Evolutionary conservation across 2,113 vertebrate species (phyloP).

Genomic region (Rhombomys opimus): DNA sequence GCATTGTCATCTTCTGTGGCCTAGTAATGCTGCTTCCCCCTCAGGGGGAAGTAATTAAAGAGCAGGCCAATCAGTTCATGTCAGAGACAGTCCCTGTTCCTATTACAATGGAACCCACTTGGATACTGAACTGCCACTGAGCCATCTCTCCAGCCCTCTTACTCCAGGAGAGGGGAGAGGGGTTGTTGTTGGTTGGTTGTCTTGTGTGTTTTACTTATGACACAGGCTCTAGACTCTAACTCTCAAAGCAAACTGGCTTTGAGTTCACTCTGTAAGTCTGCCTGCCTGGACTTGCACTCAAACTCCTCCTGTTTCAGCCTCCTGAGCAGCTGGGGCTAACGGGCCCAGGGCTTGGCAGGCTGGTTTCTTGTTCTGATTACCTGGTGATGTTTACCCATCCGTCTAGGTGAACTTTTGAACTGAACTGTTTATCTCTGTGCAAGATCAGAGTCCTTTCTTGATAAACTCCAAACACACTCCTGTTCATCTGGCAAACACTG

Average conservation of each 20-base stretch:
- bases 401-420: conserved; percentile 16
- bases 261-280: background rate
- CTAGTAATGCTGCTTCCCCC: too few species aligned
- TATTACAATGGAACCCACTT: too few species aligned
- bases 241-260: background rate
- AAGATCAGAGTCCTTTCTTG: conserved; percentile 25
- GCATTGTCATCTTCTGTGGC: too few species aligned
- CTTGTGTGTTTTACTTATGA: background rate
- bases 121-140: background rate
- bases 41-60: too few species aligned
- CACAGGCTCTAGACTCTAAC: background rate
- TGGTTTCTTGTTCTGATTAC: background rate
- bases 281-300: background rate
- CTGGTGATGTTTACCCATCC: background rate
- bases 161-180: too few species aligned
- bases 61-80: too few species aligned
- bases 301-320: background rate
- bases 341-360: background rate
- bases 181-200: background rate
- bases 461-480: background rate
- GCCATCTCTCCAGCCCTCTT: background rate
- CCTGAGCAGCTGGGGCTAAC: background rate
- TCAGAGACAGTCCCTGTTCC: too few species aligned
- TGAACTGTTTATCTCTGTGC: background rate
- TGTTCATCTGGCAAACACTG: background rate